Evolutionary conservation across 2,888 invertebrate genomes (phyloP), one percentile per base, ranked within the genome.

Genomic region (Apamea epomidion): DNA sequence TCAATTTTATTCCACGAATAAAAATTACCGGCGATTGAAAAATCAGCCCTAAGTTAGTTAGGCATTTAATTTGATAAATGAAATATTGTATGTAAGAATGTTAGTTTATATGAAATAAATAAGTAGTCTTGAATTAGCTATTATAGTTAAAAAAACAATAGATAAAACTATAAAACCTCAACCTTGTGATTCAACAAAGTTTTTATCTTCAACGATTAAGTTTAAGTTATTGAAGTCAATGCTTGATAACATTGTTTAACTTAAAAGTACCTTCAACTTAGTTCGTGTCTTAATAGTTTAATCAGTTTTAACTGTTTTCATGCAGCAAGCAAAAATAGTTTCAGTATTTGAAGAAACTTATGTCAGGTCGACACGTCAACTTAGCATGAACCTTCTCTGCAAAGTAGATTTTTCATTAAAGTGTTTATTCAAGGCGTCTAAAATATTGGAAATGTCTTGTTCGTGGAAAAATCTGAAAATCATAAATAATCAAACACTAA

Each of bases 301-400:
- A 72, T 72, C 80, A 80, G 48, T 51, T 60, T 58, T 67, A 7
- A 71, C 29, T 25, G 14, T 60, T 73, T 80, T 73, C n/a, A 68
- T 67, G 12, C 16, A 16, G 12, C n/a, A 37, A 37, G 14, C 2
- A n/a, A 68, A 77, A 51, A 0, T 16, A 7, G 2, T 42, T 60
- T n/a, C 42, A 10, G 7, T 25, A 29, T 45, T 65, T 79, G 18
- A 37, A 65, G 29, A 71, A 68, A 45, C 3, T 54, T 32, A 25
- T 60, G 32, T 51, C 29, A 65, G 3, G 14, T 42, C 0, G 48
- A 32, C 67, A 68, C n/a, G 65, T 16, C 21, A 54, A 32, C 16
- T 16, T 16, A 37, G 42, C 6, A 42, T 32, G 4, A 21, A 65
- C 8, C 2, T 54, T 65, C 1, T 29, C 0, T 14, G 25, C 6